Evolutionary conservation across 2,797 vertebrate genomes (phyloP).

Genomic region (Enteromius thamalakanensis): DNA sequence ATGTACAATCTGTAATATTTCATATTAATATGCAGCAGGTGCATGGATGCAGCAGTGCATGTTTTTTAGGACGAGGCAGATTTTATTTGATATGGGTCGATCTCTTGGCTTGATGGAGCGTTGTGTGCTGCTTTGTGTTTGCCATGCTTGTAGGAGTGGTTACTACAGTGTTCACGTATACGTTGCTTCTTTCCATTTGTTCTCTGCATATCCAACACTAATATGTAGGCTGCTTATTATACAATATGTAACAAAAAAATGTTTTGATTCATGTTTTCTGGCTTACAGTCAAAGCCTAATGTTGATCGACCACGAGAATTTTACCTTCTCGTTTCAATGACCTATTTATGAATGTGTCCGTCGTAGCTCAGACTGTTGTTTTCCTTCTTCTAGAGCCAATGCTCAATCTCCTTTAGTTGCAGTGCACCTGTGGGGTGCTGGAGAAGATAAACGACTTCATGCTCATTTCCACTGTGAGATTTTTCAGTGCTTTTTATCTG

Average conservation of each 20-base stretch:
- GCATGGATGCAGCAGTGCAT: constrained; percentile 28
- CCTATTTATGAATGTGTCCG: constrained; percentile 4
- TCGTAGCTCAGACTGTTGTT: constrained; percentile 3
- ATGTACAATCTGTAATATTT: constrained; percentile 13
- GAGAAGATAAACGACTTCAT: constrained; percentile 9
- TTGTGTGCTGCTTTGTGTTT: constrained; percentile 29
- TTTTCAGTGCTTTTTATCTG: constrained; percentile 20
- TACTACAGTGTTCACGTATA: not conserved
- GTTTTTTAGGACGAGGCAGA: not conserved
- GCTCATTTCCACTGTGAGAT: constrained; percentile 6
- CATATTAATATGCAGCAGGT: constrained; percentile 52
- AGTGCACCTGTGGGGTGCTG: constrained; percentile 1
- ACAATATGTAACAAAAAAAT: not conserved
- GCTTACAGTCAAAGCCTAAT: not conserved
- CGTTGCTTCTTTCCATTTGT: not conserved
- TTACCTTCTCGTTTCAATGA: not conserved
- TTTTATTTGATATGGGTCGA: constrained; percentile 37
- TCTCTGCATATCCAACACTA: not conserved
- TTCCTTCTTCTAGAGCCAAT: not conserved
- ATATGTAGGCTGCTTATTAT: not conserved
- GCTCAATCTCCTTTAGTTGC: not conserved
- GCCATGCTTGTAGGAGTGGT: constrained; percentile 20
- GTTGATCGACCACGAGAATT: not conserved
- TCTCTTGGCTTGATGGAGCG: constrained; percentile 4
- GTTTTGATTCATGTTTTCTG: not conserved